A percentile compares a stretch with the other conserved stretches of the same genome.
Conservation (phyloP, 1,140 invertebrate species). For the Scaptodrosophila lebanonensis region DNA sequence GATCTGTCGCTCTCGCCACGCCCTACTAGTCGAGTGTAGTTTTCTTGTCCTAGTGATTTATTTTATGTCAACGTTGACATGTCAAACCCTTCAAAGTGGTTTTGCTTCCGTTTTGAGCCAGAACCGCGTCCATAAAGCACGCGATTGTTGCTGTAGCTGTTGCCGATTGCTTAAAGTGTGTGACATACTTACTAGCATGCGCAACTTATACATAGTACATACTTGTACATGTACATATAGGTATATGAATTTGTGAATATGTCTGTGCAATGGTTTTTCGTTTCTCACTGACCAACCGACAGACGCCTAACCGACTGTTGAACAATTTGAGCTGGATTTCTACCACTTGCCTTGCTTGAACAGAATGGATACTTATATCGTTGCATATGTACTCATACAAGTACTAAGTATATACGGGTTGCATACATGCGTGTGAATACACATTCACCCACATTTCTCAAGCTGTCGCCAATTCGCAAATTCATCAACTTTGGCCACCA, state of each 20-base stretch:
- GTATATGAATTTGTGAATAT: too few relatives aligned
- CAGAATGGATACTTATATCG: too few relatives aligned
- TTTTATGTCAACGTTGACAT: conserved; percentile 76
- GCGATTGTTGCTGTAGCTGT: conserved; percentile 39
- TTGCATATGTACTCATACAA: too few relatives aligned
- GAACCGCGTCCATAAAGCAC: conserved; percentile 65
- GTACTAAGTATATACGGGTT: conserved; percentile 13
- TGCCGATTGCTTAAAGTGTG: conserved; percentile 14
- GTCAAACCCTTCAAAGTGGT: conserved; percentile 76
- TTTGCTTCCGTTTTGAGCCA: conserved; percentile 56
- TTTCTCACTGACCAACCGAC: too few relatives aligned
- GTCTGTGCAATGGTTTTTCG: too few relatives aligned
- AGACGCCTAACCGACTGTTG: too few relatives aligned
- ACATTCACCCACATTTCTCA: conserved; percentile 16
- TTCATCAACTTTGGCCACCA: too few relatives aligned
- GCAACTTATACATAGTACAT: too few relatives aligned
- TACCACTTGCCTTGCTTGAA: too few relatives aligned
- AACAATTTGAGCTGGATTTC: too few relatives aligned
- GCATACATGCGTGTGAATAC: neutral
- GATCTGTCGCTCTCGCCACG: too few relatives aligned
- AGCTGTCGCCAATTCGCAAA: conserved; percentile 21
- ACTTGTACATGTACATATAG: too few relatives aligned
- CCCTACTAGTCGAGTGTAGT: conserved; percentile 53
- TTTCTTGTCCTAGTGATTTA: conserved; percentile 65
- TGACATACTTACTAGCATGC: conserved; percentile 43